These are phyloP conservation scores for Enhydra lutris DNA, from an alignment of 2,113 vertebrate genomes.

Conservation along the genomic window DNA sequence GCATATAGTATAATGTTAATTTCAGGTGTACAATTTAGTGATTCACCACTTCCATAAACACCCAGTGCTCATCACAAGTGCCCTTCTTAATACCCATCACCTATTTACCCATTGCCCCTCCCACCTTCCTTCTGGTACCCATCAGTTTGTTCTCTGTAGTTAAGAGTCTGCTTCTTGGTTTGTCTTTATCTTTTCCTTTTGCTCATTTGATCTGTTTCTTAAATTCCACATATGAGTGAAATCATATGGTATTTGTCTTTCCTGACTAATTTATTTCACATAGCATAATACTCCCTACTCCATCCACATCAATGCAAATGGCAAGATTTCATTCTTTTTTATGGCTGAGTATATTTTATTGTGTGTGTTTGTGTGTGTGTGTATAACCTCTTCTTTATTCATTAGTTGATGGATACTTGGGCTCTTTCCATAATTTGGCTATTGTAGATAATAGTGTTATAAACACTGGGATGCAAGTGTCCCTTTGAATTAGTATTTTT, in stretches of 20 bases:
- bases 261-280: no score
- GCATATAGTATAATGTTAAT: neutral
- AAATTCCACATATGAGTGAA: neutral
- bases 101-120: neutral
- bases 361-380: neutral
- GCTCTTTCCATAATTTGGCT: neutral
- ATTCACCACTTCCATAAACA: neutral
- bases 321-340: no score
- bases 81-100: neutral
- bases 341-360: no score
- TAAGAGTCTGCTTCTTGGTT: neutral
- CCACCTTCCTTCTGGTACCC: neutral
- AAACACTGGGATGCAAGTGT: neutral
- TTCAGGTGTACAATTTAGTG: neutral
- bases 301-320: no score
- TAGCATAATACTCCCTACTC: no score
- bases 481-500: neutral
- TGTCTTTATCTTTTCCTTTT: neutral
- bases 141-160: neutral
- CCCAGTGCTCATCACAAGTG: neutral
- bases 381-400: neutral
- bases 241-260: no score
- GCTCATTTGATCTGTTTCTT: neutral
- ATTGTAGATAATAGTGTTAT: neutral
- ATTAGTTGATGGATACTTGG: neutral